A percentile compares a stretch with the other conserved stretches of the same genome.
These are phyloP conservation scores for Neodiprion lecontei DNA, from an alignment of 1,140 invertebrate genomes.

Conservation along the genomic window DNA sequence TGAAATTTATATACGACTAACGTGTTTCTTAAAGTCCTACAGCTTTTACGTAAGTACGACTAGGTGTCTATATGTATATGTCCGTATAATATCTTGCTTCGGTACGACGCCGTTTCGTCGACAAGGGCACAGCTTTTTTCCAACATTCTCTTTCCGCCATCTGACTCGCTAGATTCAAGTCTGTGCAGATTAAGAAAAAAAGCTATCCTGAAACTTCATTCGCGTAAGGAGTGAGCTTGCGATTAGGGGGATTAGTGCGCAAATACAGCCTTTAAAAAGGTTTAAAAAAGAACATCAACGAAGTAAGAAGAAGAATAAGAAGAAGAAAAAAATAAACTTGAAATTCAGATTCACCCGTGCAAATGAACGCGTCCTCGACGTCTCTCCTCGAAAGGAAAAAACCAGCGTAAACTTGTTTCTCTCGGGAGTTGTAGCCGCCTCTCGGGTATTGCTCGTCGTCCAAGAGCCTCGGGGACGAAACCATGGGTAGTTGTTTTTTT, in stretches of 20 bases:
- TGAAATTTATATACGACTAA: conserved; percentile 40
- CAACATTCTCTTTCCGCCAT: background rate
- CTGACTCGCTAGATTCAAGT: background rate
- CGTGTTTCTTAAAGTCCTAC: conserved; percentile 36
- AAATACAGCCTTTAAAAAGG: no score
- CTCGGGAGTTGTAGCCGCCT: no score
- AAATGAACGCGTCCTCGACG: background rate
- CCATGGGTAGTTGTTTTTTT: conserved; percentile 14
- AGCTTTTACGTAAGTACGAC: conserved; percentile 3
- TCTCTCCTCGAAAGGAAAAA: background rate
- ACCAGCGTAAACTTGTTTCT: background rate
- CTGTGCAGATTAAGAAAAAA: no score
- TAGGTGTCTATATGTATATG: background rate
- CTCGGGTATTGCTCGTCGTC: background rate
- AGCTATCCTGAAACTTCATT: background rate
- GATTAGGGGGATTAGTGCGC: background rate
- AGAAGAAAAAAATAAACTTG: background rate
- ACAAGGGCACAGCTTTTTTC: background rate
- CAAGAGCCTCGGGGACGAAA: background rate
- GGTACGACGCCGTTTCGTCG: no score
- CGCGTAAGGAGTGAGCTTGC: background rate
- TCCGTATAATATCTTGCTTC: no score
- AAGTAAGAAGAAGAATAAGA: background rate
- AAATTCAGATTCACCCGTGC: background rate
- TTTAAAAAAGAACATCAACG: no score